These are phyloP conservation scores for Melinaea menophilus DNA, from an alignment of 2,888 invertebrate genomes.

Conservation along the genomic window DNA sequence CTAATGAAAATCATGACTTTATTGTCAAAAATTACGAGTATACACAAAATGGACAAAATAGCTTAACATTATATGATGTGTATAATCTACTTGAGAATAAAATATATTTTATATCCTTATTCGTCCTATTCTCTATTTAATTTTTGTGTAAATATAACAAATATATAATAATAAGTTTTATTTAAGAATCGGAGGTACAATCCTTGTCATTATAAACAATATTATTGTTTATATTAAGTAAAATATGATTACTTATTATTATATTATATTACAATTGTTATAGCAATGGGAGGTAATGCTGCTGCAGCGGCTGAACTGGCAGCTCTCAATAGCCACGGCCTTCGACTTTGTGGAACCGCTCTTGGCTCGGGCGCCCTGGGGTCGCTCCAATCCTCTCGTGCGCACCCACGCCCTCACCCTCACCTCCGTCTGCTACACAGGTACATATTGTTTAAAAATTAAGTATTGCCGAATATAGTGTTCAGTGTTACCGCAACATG, in stretches of 20 bases:
- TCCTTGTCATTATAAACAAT: no score
- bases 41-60: no score
- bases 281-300: conserved; percentile 90
- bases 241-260: background rate
- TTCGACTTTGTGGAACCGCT: conserved; percentile 91
- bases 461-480: background rate
- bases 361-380: conserved; percentile 81
- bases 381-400: conserved; percentile 78
- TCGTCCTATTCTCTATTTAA: no score
- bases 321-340: conserved; percentile 86
- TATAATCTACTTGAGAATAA: no score
- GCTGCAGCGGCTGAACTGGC: conserved; percentile 87
- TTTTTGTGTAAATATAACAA: no score
- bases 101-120: no score
- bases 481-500: conserved; percentile 41
- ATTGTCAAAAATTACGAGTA: no score
- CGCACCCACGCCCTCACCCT: conserved; percentile 87
- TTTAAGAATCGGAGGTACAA: no score
- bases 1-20: no score
- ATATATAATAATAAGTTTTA: no score
- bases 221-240: no score
- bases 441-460: conserved; percentile 67
- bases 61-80: no score
- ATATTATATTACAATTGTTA: conserved; percentile 45
- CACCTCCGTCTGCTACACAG: conserved; percentile 87